Percentiles rank a stretch among this genome's conserved stretches.
Conservation (phyloP, 2,113 vertebrate genomes). For the Sinocyclocheilus anophthalmus region DNA sequence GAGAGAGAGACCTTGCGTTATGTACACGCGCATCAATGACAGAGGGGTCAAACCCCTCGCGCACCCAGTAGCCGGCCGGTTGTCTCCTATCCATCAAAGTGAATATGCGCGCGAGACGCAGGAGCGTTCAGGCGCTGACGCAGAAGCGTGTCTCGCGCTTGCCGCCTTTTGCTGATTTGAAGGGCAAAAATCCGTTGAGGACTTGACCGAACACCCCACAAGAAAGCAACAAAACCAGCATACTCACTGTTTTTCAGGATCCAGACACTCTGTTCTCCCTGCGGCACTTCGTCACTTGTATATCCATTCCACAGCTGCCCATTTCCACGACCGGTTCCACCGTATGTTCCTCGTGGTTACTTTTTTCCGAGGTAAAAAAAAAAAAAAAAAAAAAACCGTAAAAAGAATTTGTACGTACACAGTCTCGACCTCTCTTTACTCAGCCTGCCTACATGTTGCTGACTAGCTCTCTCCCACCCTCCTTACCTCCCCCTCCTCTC, state of each 20-base stretch:
- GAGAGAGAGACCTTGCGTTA: slow-evolving; percentile 41
- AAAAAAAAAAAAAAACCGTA: slow-evolving; percentile 22
- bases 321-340: slow-evolving; percentile 57
- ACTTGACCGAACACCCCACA: slow-evolving; percentile 52
- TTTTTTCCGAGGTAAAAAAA: background rate
- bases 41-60: slow-evolving; percentile 76
- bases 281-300: slow-evolving; percentile 66
- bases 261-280: slow-evolving; percentile 63
- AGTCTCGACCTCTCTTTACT: slow-evolving; percentile 71
- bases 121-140: slow-evolving; percentile 22
- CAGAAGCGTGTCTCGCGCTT: slow-evolving; percentile 22
- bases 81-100: slow-evolving; percentile 56
- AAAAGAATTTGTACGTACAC: slow-evolving; percentile 49
- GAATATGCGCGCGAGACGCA: slow-evolving; percentile 30
- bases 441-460: slow-evolving; percentile 79
- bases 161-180: slow-evolving; percentile 60
- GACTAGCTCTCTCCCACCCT: slow-evolving; percentile 57
- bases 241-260: slow-evolving; percentile 74
- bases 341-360: slow-evolving; percentile 32
- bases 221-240: background rate
- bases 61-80: slow-evolving; percentile 59
- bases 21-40: slow-evolving; percentile 77
- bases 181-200: slow-evolving; percentile 70
- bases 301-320: slow-evolving; percentile 72
- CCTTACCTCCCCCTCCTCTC: slow-evolving; percentile 45